phyloP scores from a whole-genome alignment of 2,888 invertebrate species.

The Nycteola revayana region DNA sequence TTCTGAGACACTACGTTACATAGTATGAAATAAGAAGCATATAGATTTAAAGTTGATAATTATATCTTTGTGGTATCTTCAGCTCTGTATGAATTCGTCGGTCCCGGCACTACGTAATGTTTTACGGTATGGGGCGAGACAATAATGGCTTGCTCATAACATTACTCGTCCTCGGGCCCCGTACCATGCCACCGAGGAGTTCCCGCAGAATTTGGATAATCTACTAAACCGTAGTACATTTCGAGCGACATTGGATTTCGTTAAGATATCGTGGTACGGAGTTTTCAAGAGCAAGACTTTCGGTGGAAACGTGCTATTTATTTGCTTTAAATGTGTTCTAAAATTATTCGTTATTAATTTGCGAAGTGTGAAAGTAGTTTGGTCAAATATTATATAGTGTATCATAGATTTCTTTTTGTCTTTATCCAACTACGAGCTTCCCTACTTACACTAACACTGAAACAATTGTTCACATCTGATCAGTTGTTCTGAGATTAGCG shows the following conservation, averaged over 20 bases:
- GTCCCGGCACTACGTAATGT: conserved; percentile 76
- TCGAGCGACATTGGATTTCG: conserved; percentile 19
- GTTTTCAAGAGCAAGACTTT: conserved; percentile 58
- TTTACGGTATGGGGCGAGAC: conserved; percentile 82
- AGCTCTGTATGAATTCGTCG: conserved; percentile 62
- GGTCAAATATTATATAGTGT: too few species aligned
- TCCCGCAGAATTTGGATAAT: conserved; percentile 48
- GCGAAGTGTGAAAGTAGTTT: conserved; percentile 45
- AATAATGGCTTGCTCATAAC: conserved; percentile 83
- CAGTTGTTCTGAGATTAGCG: too few species aligned
- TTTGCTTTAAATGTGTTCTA: conserved; percentile 56
- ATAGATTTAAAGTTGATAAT: too few species aligned
- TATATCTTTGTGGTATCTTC: conserved; percentile 50
- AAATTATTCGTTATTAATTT: conserved; percentile 56
- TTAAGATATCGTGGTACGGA: conserved; percentile 47
- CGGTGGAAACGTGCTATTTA: conserved; percentile 53
- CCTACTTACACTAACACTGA: too few species aligned
- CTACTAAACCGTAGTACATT: conserved; percentile 31
- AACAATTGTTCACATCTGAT: too few species aligned
- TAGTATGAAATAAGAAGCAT: too few species aligned
- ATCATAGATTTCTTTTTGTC: too few species aligned
- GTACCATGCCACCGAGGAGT: conserved; percentile 61
- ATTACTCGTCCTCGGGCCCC: conserved; percentile 75
- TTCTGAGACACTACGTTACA: too few species aligned
- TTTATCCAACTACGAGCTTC: too few species aligned